These are phyloP conservation scores for Babylonia areolata DNA, from an alignment of 1,140 invertebrate species.

Conservation along the genomic window DNA sequence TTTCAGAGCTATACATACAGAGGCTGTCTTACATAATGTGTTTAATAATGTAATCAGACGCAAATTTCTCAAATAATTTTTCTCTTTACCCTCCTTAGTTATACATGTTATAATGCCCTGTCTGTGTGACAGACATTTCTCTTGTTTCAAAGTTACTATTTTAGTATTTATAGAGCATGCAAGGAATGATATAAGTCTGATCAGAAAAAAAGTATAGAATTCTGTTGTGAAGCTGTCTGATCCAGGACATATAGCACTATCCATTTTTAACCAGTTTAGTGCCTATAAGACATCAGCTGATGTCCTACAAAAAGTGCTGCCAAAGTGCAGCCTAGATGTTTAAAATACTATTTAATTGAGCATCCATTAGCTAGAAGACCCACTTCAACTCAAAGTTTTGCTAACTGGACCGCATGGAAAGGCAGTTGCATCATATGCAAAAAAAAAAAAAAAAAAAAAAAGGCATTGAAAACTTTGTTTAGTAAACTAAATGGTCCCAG, in stretches of 20 bases:
- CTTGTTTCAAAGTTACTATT: neutral
- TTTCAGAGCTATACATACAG: neutral
- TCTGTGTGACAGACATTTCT: neutral
- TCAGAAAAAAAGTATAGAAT: conserved; percentile 14
- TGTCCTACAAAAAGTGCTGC: no score
- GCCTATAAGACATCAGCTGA: no score
- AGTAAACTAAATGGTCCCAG: no score
- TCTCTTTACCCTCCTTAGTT: neutral
- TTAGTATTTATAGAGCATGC: neutral
- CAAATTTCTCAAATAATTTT: conserved; percentile 27
- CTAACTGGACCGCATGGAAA: no score
- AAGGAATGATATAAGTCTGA: neutral
- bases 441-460: no score
- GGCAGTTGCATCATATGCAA: no score
- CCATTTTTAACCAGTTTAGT: no score
- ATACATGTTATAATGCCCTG: neutral
- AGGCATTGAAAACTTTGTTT: no score
- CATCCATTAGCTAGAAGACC: no score
- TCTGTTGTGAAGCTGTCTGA: conserved; percentile 15
- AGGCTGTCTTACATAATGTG: conserved; percentile 1
- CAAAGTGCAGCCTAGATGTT: no score
- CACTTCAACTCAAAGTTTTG: no score
- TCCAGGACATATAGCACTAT: conserved; percentile 27
- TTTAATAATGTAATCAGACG: conserved; percentile 8
- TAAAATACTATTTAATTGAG: no score